Conservation (phyloP, 2,888 invertebrate genomes). For the Syrphus vitripennis region DNA sequence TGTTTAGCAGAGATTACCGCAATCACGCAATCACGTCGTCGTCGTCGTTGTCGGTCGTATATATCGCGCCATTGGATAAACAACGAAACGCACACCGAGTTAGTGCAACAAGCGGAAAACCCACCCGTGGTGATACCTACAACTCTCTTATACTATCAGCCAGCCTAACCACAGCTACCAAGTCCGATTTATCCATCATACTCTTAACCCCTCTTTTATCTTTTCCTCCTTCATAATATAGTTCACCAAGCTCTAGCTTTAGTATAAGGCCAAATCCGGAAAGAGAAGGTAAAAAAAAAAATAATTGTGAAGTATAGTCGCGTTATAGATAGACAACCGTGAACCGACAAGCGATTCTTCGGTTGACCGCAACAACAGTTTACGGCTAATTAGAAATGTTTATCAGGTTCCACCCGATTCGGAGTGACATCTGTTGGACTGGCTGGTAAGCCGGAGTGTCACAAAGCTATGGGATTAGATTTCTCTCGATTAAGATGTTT, state of each 20-base stretch:
- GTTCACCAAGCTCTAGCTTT: neutral
- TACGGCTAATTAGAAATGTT: slow-evolving; percentile 67
- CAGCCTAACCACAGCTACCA: slow-evolving; percentile 18
- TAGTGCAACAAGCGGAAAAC: slow-evolving; percentile 65
- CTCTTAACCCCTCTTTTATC: neutral
- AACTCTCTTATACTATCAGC: neutral
- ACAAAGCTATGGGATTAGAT: slow-evolving; percentile 58
- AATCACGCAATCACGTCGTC: slow-evolving; percentile 71
- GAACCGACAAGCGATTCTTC: slow-evolving; percentile 33
- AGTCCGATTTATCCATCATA: slow-evolving; percentile 40
- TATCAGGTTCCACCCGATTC: slow-evolving; percentile 21
- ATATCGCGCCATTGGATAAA: slow-evolving; percentile 47
- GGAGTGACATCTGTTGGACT: slow-evolving; percentile 36
- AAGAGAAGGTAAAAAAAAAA: slow-evolving; percentile 21
- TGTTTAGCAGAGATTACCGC: slow-evolving; percentile 68
- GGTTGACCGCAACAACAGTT: slow-evolving; percentile 66
- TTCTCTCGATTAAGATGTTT: slow-evolving; percentile 54
- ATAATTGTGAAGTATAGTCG: slow-evolving; percentile 8
- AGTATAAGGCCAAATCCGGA: neutral
- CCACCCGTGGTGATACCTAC: slow-evolving; percentile 34
- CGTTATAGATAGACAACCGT: neutral
- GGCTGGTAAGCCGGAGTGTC: slow-evolving; percentile 36
- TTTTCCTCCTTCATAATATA: neutral
- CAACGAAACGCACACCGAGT: slow-evolving; percentile 22
- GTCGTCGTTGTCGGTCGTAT: too few species aligned